phyloP scores from a whole-genome alignment of 1,140 invertebrate species.

The Zaprionus kolodkinae region DNA sequence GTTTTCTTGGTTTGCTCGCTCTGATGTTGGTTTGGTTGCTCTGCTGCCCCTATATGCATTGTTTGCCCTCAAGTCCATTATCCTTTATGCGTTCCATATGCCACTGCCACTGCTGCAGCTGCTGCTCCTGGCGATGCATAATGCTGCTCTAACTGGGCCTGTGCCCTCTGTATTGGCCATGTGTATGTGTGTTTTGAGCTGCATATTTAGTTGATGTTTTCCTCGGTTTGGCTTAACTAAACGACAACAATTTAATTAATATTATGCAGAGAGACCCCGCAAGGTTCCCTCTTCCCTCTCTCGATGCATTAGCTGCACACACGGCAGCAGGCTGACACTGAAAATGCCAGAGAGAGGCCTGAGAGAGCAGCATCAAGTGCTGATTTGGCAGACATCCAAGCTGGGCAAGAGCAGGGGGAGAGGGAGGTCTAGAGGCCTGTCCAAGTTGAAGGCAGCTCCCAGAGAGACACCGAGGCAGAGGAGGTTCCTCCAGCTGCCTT shows the following conservation, averaged over 20 bases:
- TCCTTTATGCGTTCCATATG: constrained; percentile 67
- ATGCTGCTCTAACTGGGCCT: not conserved
- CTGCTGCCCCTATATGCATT: constrained; percentile 46
- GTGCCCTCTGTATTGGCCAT: constrained; percentile 11
- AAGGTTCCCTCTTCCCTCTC: not conserved
- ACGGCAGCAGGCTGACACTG: constrained; percentile 39
- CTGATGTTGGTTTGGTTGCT: not conserved
- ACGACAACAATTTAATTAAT: constrained; percentile 66
- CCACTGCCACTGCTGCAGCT: not conserved
- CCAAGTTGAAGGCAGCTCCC: constrained; percentile 56
- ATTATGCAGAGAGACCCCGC: constrained; percentile 46
- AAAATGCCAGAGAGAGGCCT: constrained; percentile 28
- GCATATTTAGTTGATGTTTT: constrained; percentile 56
- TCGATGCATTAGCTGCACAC: constrained; percentile 44
- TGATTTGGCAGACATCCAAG: constrained; percentile 68
- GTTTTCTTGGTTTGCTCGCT: constrained; percentile 2
- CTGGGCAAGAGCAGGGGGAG: not conserved
- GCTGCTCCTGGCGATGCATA: too few relatives aligned
- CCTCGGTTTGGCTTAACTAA: not conserved
- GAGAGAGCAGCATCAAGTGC: constrained; percentile 62
- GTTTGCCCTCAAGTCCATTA: constrained; percentile 70
- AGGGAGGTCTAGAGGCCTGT: constrained; percentile 10
- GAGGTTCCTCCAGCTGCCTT: constrained; percentile 9
- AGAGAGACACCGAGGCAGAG: constrained; percentile 11
- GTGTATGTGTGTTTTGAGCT: constrained; percentile 32